A percentile compares a stretch with the other conserved stretches of the same genome.
Evolutionary conservation across 92 coral and sea anemone genomes (phyloP).

Genomic region (Scolanthus callimorphus): DNA sequence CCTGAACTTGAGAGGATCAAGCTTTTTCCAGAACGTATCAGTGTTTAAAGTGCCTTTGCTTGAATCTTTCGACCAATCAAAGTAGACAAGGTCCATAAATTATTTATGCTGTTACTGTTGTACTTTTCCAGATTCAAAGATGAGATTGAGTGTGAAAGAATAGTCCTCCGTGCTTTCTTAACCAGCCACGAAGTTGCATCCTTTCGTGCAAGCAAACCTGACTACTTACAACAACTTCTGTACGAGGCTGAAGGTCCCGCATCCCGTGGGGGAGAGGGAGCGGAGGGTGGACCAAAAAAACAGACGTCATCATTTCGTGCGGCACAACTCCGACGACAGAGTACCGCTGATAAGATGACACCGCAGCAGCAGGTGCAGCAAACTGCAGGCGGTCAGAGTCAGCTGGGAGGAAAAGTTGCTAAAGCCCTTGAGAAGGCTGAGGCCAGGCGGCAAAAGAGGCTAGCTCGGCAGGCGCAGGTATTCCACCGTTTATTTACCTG

Average conservation of each 20-base stretch:
- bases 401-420: slow-evolving; percentile 97
- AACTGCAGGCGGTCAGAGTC: slow-evolving; percentile 62
- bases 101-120: background rate
- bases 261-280: slow-evolving; percentile 52
- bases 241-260: slow-evolving; percentile 60
- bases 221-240: slow-evolving; percentile 69
- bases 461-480: slow-evolving; percentile 94
- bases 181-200: slow-evolving; percentile 71
- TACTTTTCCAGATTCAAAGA: slow-evolving; percentile 71
- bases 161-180: slow-evolving; percentile 79
- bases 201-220: slow-evolving; percentile 87
- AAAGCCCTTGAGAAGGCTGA: slow-evolving; percentile 96
- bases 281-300: slow-evolving; percentile 41
- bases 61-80: background rate
- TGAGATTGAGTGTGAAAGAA: slow-evolving; percentile 90
- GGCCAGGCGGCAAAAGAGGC: slow-evolving; percentile 80
- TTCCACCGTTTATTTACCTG: no score
- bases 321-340: slow-evolving; percentile 43
- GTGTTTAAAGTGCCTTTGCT: no score
- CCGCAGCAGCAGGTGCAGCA: slow-evolving; percentile 62
- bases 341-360: slow-evolving; percentile 29
- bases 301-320: background rate
- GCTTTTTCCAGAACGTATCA: no score
- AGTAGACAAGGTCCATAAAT: background rate
- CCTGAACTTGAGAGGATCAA: no score